phyloP scores from a whole-genome alignment of 2,797 vertebrate species.

The Leuciscus waleckii region DNA sequence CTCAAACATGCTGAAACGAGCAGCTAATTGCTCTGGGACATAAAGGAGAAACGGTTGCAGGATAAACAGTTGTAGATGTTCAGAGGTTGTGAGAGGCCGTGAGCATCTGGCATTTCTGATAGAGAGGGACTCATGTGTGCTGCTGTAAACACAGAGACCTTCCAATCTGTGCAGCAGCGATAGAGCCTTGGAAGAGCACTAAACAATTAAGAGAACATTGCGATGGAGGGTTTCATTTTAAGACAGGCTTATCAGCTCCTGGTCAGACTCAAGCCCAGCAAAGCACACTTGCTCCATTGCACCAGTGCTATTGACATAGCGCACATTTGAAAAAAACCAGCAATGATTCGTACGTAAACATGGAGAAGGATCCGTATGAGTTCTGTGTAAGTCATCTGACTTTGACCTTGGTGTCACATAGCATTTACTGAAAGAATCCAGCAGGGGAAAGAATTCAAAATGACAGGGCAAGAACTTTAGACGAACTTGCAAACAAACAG shows the following conservation, averaged over 20 bases:
- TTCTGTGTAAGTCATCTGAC: background rate
- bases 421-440: background rate
- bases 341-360: background rate
- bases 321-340: background rate
- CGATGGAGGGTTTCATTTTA: background rate
- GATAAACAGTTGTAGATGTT: conserved; percentile 32
- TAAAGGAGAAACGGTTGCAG: conserved; percentile 9
- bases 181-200: conserved; percentile 51
- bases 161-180: conserved; percentile 35
- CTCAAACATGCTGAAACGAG: background rate
- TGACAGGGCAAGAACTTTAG: background rate
- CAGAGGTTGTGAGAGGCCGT: conserved; percentile 17
- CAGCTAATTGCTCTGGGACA: conserved; percentile 27
- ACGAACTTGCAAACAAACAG: background rate
- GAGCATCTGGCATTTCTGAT: conserved; percentile 49
- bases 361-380: background rate
- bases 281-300: conserved; percentile 22
- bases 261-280: conserved; percentile 34
- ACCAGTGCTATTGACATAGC: background rate
- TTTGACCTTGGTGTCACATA: conserved; percentile 20
- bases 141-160: conserved; percentile 37
- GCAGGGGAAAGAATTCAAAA: background rate
- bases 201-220: conserved; percentile 48
- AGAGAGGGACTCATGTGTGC: conserved; percentile 17
- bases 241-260: conserved; percentile 37